These are phyloP conservation scores for Manis crassicaudata DNA, from an alignment of 2,797 vertebrate species.

Conservation along the genomic window DNA sequence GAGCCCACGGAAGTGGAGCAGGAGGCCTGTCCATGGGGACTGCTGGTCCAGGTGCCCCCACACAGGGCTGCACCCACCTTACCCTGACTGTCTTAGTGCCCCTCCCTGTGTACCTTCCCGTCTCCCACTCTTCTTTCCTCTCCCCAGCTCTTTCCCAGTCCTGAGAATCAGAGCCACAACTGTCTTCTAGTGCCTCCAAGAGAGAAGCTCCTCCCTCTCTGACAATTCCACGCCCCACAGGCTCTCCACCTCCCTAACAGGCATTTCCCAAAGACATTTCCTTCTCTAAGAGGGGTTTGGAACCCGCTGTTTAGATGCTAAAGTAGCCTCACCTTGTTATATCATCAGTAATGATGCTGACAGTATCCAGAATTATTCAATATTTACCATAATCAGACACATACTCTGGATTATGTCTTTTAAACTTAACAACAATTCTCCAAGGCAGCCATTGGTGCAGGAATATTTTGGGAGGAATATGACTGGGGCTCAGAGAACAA, in stretches of 20 bases:
- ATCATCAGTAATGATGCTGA: no score
- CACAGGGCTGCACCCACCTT: no score
- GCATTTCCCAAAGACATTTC: neutral
- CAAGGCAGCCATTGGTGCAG: neutral
- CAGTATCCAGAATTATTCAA: no score
- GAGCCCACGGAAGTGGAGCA: neutral
- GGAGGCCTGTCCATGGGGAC: rapidly evolving
- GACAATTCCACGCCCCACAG: neutral
- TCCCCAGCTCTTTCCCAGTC: neutral
- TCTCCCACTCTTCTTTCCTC: neutral
- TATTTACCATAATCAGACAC: neutral
- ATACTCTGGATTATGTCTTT: neutral
- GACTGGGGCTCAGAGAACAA: neutral
- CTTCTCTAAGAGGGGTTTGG: neutral
- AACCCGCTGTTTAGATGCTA: neutral
- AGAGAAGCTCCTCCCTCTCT: neutral
- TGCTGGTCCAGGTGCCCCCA: rapidly evolving
- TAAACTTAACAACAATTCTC: neutral
- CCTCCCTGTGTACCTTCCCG: neutral
- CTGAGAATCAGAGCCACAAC: neutral
- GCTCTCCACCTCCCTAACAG: neutral
- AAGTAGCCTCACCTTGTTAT: neutral
- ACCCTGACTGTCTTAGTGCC: neutral
- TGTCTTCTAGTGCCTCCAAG: neutral
- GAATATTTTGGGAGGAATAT: neutral